Evolutionary conservation across 2,797 vertebrate species (phyloP).

Genomic region (Rhincodon typus): DNA sequence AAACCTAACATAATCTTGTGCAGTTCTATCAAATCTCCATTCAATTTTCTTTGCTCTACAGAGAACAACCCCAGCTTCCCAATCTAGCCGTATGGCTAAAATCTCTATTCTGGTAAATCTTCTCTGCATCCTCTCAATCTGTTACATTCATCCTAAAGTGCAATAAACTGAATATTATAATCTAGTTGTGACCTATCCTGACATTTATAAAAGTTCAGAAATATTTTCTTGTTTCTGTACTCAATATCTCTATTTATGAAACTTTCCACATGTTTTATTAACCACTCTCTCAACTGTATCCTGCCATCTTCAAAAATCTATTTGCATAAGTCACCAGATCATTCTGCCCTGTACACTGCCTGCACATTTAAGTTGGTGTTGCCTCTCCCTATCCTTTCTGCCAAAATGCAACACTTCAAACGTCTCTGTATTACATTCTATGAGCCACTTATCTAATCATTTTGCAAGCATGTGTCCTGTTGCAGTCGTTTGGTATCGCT

Average conservation of each 20-base stretch:
- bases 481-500: background rate
- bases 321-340: background rate
- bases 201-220: background rate
- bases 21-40: background rate
- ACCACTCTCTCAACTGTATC: background rate
- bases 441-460: background rate
- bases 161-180: background rate
- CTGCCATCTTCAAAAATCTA: background rate
- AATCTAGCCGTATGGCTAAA: background rate
- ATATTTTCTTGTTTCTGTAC: background rate
- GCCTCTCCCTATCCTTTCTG: background rate
- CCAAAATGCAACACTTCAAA: background rate
- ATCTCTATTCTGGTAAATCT: background rate
- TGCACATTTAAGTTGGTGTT: too few species aligned
- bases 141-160: background rate
- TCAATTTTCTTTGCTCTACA: background rate
- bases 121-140: background rate
- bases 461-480: background rate
- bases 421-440: background rate
- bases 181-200: background rate
- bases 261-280: background rate
- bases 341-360: background rate
- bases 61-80: background rate
- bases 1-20: background rate
- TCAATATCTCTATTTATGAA: background rate